Percentiles rank a stretch among this genome's conserved stretches.
phyloP scores from a whole-genome alignment of 2,888 invertebrate species.

The Orgyia antiqua region DNA sequence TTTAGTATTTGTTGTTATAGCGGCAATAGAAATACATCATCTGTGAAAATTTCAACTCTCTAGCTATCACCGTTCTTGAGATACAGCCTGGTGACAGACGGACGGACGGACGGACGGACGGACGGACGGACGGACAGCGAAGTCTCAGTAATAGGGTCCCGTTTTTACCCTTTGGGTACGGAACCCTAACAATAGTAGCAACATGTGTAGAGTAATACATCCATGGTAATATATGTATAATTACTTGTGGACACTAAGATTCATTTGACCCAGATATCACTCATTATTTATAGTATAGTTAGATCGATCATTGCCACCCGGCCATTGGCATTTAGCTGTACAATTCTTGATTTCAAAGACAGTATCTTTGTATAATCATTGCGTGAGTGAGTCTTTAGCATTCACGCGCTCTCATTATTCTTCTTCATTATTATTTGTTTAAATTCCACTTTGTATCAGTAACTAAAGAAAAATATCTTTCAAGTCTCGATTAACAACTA shows the following conservation, averaged over 20 bases:
- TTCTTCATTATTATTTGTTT: not conserved
- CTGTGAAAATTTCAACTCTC: no score
- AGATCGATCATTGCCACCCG: conserved; percentile 50
- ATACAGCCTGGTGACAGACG: no score
- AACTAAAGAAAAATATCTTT: no score
- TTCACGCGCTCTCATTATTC: conserved; percentile 43
- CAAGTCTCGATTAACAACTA: conserved; percentile 50
- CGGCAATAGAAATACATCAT: no score
- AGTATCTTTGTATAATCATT: conserved; percentile 48
- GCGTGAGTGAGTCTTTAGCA: conserved; percentile 55
- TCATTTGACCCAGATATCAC: conserved; percentile 31
- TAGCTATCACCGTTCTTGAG: no score
- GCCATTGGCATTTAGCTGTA: conserved; percentile 48
- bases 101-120: no score
- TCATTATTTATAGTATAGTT: conserved; percentile 28
- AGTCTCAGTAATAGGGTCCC: no score
- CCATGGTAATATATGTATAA: conserved; percentile 10
- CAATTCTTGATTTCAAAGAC: conserved; percentile 41
- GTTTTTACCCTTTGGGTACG: no score
- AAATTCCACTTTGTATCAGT: conserved; percentile 8
- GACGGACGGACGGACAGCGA: no score
- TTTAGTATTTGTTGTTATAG: no score
- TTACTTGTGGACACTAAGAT: conserved; percentile 13
- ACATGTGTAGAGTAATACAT: no score
- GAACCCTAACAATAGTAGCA: no score